Evolutionary conservation across 2,113 vertebrate species (phyloP).

Genomic region (Macrotus californicus): DNA sequence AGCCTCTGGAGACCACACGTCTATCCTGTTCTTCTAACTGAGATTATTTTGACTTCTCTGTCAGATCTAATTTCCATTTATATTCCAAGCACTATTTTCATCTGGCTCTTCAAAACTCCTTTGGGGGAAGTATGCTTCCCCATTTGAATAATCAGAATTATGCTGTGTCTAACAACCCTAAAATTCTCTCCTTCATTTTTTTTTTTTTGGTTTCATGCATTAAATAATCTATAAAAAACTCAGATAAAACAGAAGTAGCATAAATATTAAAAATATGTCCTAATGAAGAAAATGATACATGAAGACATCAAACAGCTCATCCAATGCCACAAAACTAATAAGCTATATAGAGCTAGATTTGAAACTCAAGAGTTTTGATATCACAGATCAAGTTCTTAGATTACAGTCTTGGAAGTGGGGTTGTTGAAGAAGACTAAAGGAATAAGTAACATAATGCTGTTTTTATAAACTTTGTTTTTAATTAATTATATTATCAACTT

Average conservation of each 20-base stretch:
- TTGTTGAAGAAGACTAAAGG: background rate
- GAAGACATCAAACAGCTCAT: background rate
- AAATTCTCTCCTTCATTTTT: background rate
- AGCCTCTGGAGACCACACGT: background rate
- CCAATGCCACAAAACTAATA: background rate
- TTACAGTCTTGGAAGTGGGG: background rate
- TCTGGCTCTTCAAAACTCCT: background rate
- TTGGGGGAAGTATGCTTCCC: background rate
- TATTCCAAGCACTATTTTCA: background rate
- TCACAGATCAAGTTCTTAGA: background rate
- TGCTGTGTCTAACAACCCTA: background rate
- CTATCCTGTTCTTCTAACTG: background rate
- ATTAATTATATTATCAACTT: background rate
- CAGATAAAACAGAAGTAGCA: background rate
- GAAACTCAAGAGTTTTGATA: background rate
- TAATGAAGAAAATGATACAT: background rate
- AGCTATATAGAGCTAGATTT: background rate
- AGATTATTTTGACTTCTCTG: background rate
- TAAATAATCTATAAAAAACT: background rate
- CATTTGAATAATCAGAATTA: constrained; percentile 35
- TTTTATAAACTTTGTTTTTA: background rate
- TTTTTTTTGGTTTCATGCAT: background rate
- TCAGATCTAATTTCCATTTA: background rate
- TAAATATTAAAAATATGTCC: background rate
- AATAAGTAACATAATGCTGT: background rate